These are phyloP conservation scores for Hemiscyllium ocellatum DNA, from an alignment of 2,113 vertebrate species.

Conservation along the genomic window DNA sequence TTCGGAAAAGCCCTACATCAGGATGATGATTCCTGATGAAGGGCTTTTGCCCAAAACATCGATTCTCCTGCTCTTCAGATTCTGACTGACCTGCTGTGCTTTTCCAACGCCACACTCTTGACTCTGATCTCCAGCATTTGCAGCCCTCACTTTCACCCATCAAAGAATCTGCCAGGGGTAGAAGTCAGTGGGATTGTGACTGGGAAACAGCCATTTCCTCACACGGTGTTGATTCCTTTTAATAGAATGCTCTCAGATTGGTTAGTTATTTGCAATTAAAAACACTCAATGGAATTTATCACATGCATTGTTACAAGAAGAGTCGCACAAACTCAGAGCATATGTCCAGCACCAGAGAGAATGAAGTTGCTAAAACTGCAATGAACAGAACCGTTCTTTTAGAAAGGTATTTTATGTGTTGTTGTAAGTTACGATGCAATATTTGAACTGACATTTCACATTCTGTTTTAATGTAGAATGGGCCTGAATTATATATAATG, in stretches of 20 bases:
- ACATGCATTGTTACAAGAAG: not conserved
- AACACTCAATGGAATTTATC: not conserved
- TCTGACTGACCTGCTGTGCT: no score
- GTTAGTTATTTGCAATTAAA: not conserved
- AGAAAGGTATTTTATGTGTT: constrained; percentile 42
- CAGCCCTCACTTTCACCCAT: not conserved
- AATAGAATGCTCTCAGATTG: not conserved
- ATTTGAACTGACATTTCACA: constrained; percentile 53
- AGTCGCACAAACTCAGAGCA: not conserved
- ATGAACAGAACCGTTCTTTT: not conserved
- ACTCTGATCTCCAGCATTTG: no score
- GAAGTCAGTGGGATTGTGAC: not conserved
- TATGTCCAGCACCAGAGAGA: not conserved
- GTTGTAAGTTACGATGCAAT: constrained; percentile 51
- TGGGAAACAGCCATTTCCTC: not conserved
- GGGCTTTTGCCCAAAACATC: no score
- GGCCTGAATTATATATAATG: constrained; percentile 69
- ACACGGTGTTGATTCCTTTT: not conserved
- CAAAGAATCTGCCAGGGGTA: not conserved
- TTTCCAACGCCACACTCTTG: no score
- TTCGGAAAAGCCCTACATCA: no score
- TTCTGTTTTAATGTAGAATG: constrained; percentile 66
- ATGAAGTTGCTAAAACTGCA: not conserved
- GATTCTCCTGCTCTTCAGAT: no score
- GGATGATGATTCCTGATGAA: no score